Conservation (phyloP, 2,113 vertebrate species). For the Orycteropus afer region DNA sequence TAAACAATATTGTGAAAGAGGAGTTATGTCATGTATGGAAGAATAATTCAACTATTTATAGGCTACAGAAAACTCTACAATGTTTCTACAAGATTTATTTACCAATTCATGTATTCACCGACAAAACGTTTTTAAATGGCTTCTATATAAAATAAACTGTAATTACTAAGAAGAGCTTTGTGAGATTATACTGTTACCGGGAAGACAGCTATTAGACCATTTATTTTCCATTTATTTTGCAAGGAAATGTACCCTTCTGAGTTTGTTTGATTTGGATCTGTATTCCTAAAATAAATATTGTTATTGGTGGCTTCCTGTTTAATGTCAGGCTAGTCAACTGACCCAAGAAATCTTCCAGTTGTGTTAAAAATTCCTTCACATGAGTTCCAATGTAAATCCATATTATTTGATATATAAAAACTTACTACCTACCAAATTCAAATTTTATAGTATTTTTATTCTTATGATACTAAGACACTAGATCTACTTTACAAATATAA, state of each 20-base stretch:
- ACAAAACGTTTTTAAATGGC: neutral
- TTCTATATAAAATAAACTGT: conserved; percentile 37
- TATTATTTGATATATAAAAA: neutral
- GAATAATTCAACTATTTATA: neutral
- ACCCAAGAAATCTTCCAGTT: conserved; percentile 27
- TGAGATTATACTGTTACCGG: neutral
- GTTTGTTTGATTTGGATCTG: conserved; percentile 32
- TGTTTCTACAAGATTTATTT: neutral
- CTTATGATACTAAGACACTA: neutral
- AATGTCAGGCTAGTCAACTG: neutral
- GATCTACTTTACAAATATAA: neutral
- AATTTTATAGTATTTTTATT: neutral
- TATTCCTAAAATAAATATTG: conserved; percentile 56
- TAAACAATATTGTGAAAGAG: neutral
- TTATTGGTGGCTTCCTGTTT: conserved; percentile 53
- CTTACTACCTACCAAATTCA: neutral
- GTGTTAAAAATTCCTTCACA: neutral
- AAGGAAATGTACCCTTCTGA: conserved; percentile 26
- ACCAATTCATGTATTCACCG: neutral
- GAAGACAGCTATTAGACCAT: neutral
- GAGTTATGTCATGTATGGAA: neutral
- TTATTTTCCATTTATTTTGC: conserved; percentile 54
- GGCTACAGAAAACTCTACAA: neutral
- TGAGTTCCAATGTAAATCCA: neutral
- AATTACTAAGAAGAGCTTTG: conserved; percentile 13